These are phyloP conservation scores for Athalia circularis DNA, from an alignment of 2,888 invertebrate genomes.

Conservation along the genomic window DNA sequence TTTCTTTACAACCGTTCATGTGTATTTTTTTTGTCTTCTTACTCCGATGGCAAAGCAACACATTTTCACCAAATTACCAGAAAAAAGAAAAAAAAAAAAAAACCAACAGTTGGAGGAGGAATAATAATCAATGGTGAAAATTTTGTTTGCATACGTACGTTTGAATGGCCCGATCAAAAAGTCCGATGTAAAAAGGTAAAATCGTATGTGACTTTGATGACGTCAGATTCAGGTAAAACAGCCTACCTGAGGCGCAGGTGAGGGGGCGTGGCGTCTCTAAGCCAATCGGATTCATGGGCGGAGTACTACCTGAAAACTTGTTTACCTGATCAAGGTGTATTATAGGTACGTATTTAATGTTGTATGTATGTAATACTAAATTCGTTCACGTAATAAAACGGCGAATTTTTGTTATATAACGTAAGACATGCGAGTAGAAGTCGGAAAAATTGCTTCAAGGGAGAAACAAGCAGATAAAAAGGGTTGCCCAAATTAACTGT, in stretches of 20 bases:
- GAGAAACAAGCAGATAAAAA: conserved; percentile 1
- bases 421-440: neutral
- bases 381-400: conserved; percentile 3
- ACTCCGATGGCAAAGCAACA: no score
- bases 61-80: no score
- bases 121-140: neutral
- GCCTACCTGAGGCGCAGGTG: conserved; percentile 64
- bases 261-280: conserved; percentile 67
- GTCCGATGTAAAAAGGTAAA: conserved; percentile 56
- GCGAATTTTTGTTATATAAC: neutral
- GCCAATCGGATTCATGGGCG: conserved; percentile 70
- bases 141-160: neutral
- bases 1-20: no score
- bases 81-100: no score
- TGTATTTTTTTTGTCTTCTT: no score
- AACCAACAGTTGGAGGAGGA: neutral
- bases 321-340: conserved; percentile 63
- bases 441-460: neutral
- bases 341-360: conserved; percentile 27
- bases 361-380: neutral
- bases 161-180: conserved; percentile 45
- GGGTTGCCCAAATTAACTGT: neutral
- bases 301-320: conserved; percentile 67
- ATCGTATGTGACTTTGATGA: conserved; percentile 66
- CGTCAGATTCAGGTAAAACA: conserved; percentile 62